Percentiles rank a stretch among this genome's conserved stretches.
These are phyloP conservation scores for Oenanthe melanoleuca DNA, from an alignment of 2,113 vertebrate genomes.

Conservation along the genomic window DNA sequence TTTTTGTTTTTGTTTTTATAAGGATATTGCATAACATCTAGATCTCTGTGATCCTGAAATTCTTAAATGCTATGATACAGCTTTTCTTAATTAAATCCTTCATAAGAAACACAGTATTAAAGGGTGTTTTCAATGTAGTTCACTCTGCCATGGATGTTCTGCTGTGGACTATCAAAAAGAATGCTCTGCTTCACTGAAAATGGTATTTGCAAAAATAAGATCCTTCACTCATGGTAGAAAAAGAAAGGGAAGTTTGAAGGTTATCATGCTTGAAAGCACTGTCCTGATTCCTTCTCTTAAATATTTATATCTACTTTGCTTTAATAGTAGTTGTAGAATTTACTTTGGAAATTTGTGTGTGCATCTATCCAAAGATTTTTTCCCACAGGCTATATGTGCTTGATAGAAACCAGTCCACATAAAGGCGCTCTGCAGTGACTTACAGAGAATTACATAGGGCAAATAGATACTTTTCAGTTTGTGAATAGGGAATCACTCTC, in stretches of 20 bases:
- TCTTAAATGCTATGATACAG: background rate
- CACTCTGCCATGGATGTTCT: background rate
- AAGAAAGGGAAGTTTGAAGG: background rate
- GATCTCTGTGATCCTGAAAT: background rate
- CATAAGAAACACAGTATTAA: background rate
- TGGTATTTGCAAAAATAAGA: background rate
- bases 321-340: background rate
- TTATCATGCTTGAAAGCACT: background rate
- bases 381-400: background rate
- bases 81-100: constrained; percentile 9
- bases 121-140: background rate
- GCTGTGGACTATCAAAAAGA: background rate
- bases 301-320: background rate
- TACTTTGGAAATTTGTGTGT: background rate
- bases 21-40: background rate
- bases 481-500: background rate
- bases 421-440: background rate
- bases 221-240: background rate
- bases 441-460: background rate
- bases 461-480: background rate
- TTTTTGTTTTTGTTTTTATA: constrained; percentile 23
- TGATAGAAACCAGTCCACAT: background rate
- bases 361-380: background rate
- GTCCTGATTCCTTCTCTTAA: background rate
- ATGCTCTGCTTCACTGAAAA: background rate